Conservation (phyloP, 2,888 invertebrate species). For the Agonopterix subpropinquella region DNA sequence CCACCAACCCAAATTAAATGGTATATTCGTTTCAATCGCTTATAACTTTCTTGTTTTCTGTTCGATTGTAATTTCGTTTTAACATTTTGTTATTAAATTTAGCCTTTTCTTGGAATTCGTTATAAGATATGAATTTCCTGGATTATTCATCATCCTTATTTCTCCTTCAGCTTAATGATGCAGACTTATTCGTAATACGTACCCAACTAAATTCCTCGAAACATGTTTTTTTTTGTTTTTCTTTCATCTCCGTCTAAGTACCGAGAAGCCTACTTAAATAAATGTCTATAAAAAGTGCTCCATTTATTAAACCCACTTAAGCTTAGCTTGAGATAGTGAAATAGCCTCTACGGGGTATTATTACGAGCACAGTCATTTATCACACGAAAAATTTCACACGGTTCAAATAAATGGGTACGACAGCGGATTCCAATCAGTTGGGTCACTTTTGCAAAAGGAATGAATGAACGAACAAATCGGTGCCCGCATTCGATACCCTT, state of each 20-base stretch:
- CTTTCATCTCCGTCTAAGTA: background rate
- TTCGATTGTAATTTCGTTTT: too few species aligned
- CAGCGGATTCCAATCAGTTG: constrained; percentile 38
- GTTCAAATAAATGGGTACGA: constrained; percentile 32
- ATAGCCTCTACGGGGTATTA: background rate
- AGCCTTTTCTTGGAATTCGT: too few species aligned
- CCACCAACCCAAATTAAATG: too few species aligned
- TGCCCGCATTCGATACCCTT: constrained; percentile 37
- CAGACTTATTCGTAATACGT: too few species aligned
- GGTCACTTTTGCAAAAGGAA: constrained; percentile 30
- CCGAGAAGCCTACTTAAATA: background rate
- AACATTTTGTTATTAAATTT: too few species aligned
- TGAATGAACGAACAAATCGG: constrained; percentile 39
- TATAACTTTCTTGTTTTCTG: too few species aligned
- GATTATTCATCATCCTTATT: too few species aligned
- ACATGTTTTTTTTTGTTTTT: background rate
- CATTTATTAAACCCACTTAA: constrained; percentile 1
- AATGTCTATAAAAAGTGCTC: background rate
- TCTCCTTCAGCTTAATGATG: too few species aligned
- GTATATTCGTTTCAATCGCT: too few species aligned
- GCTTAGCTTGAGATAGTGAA: background rate
- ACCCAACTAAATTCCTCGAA: too few species aligned
- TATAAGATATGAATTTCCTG: too few species aligned
- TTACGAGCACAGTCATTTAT: background rate
- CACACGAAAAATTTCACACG: background rate